A percentile compares a stretch with the other conserved stretches of the same genome.
Conservation (phyloP, 2,113 vertebrate genomes). For the Tachycineta bicolor region DNA sequence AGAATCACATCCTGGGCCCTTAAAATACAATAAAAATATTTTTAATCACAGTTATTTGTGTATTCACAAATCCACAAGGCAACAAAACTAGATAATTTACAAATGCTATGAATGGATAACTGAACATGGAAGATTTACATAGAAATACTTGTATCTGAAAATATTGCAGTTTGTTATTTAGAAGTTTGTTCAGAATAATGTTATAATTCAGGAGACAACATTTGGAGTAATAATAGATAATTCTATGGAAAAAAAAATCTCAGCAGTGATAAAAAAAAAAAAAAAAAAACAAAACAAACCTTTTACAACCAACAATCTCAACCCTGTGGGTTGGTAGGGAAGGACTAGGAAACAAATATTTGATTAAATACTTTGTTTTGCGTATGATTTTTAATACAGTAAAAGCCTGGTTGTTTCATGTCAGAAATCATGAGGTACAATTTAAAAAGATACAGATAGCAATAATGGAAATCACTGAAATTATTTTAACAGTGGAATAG, state of each 20-base stretch:
- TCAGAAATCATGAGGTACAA: not conserved
- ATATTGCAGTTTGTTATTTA: not conserved
- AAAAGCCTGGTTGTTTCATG: not conserved
- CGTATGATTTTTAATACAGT: not conserved
- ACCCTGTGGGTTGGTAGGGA: not conserved
- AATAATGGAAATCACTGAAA: not conserved
- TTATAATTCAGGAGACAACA: not conserved
- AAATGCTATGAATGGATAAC: not conserved
- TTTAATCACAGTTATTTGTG: not conserved
- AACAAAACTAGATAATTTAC: not conserved
- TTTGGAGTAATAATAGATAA: not conserved
- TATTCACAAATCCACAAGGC: not conserved
- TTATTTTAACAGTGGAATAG: not conserved
- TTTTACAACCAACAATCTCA: not conserved
- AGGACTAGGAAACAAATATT: not conserved
- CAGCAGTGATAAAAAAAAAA: not conserved
- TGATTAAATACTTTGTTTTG: not conserved
- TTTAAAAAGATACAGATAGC: not conserved
- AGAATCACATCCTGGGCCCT: not conserved
- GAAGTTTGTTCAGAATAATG: not conserved
- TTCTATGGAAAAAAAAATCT: not conserved
- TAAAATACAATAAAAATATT: not conserved
- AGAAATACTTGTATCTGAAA: not conserved
- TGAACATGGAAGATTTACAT: not conserved
- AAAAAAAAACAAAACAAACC: no score